phyloP scores from a whole-genome alignment of 2,888 invertebrate genomes.

The Athrips mouffetella region DNA sequence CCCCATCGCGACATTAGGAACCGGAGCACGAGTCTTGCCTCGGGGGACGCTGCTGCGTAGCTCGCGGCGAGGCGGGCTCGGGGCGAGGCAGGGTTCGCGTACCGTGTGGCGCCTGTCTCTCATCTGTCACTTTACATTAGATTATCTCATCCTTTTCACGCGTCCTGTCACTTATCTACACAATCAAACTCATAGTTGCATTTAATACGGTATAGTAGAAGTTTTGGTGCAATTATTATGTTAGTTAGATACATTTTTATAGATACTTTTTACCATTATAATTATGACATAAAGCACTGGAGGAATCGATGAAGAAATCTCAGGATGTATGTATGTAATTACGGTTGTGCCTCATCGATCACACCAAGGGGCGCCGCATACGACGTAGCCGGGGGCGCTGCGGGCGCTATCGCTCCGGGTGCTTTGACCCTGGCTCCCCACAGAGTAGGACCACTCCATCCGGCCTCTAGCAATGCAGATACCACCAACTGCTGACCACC shows the following conservation, averaged over 20 bases:
- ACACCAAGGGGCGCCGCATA: not conserved
- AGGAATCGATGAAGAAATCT: constrained; percentile 3
- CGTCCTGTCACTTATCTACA: constrained; percentile 3
- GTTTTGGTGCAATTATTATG: not conserved
- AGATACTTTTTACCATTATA: not conserved
- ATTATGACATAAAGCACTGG: not conserved
- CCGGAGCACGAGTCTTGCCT: not conserved
- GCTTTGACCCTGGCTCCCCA: not conserved
- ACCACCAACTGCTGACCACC: not conserved
- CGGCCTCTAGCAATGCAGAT: not conserved
- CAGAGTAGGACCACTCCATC: not conserved
- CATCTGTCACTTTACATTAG: constrained; percentile 4
- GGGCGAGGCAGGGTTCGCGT: not conserved
- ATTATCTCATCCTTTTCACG: constrained; percentile 1
- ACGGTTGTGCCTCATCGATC: constrained; percentile 4
- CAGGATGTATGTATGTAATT: constrained; percentile 1
- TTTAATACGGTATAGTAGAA: no score
- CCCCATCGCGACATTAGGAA: not conserved
- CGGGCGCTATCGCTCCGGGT: not conserved
- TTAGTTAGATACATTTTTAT: not conserved
- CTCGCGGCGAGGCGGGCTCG: not conserved
- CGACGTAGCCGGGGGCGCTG: not conserved
- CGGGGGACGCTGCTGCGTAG: not conserved
- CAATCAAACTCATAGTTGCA: no score
- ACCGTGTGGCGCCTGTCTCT: not conserved